phyloP scores from a whole-genome alignment of 2,113 vertebrate genomes.

The Phoenicopterus ruber region DNA sequence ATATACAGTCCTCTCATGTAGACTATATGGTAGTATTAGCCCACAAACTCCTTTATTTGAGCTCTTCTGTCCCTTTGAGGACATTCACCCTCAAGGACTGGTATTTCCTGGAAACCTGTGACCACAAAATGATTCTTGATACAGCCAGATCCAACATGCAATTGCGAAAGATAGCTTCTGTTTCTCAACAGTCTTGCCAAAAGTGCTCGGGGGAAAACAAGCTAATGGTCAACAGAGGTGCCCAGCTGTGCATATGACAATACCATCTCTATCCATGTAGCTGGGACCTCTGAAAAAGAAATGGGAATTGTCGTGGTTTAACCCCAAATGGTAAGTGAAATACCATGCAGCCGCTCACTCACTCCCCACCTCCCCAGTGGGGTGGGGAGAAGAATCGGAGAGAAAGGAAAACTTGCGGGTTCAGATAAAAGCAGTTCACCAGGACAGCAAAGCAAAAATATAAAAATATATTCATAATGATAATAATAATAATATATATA shows the following conservation, averaged over 20 bases:
- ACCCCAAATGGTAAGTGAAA: no score
- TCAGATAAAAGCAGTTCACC: no score
- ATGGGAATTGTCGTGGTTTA: no score
- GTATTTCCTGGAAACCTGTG: neutral
- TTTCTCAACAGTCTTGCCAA: neutral
- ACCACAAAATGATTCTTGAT: neutral
- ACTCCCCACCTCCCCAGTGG: no score
- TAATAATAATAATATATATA: no score
- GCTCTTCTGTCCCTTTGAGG: neutral
- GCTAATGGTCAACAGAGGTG: neutral
- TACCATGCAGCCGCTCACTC: no score
- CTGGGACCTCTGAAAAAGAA: neutral
- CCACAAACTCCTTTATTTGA: neutral
- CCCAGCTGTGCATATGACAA: neutral
- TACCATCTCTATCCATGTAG: neutral
- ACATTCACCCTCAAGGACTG: neutral
- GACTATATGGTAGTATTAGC: neutral
- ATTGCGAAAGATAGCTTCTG: neutral
- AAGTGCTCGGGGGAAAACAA: neutral
- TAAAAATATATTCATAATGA: no score
- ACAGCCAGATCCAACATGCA: neutral
- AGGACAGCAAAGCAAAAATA: no score
- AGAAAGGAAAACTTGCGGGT: no score
- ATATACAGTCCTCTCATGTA: neutral
- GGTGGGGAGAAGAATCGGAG: no score